These are phyloP conservation scores for Syrrhaptes paradoxus DNA, from an alignment of 2,113 vertebrate genomes.

Conservation along the genomic window DNA sequence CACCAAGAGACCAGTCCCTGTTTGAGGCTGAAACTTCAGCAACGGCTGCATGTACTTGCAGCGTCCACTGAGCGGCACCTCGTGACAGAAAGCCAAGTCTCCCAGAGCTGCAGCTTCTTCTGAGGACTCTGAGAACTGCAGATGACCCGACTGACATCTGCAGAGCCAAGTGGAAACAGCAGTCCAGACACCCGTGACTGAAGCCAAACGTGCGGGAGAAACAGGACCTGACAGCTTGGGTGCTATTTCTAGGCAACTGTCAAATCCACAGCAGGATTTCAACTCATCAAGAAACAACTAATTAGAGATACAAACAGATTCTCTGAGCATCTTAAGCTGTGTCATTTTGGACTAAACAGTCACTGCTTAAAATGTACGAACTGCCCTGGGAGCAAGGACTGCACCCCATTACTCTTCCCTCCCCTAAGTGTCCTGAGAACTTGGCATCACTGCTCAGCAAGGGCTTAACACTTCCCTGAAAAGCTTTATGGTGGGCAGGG, in stretches of 20 bases:
- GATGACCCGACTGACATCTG: not conserved
- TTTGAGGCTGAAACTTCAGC: not conserved
- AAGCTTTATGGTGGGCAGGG: not conserved
- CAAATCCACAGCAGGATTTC: not conserved
- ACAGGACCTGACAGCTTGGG: not conserved
- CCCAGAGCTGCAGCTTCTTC: not conserved
- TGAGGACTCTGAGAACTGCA: not conserved
- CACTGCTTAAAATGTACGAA: not conserved
- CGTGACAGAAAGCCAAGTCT: not conserved
- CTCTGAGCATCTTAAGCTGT: not conserved
- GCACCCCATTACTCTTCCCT: not conserved
- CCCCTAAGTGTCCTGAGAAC: not conserved
- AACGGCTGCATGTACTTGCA: not conserved
- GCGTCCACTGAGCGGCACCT: constrained; percentile 18
- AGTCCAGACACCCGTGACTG: not conserved
- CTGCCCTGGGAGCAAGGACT: not conserved
- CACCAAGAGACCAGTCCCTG: not conserved
- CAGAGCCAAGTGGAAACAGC: not conserved
- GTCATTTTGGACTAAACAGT: not conserved
- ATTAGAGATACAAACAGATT: not conserved
- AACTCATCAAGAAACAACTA: not conserved
- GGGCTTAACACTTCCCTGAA: not conserved
- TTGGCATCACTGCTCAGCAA: not conserved
- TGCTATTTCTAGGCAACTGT: not conserved
- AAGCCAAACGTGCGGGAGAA: not conserved